Evolutionary conservation across 1,140 invertebrate species (phyloP), one percentile per base, ranked within the genome.

Genomic region (Drosophila eugracilis): DNA sequence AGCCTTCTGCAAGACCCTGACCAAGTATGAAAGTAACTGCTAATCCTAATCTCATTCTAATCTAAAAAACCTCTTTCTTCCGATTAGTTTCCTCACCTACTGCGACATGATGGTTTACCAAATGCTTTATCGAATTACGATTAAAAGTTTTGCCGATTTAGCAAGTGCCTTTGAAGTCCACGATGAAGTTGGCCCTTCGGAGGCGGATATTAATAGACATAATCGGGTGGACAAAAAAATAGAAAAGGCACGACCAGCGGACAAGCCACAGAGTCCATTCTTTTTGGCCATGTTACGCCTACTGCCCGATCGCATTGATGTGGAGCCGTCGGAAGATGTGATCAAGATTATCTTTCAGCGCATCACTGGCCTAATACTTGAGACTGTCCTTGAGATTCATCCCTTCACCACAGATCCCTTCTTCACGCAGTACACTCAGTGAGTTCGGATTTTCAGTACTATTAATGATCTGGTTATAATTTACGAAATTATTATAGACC

Each of bases 1-100:
- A 60, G 93, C 94, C 50, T 95, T 95, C 76, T 97, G 96, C 89
- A 93, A 94, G 75, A 92, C 94, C 21, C 92, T 96, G 0, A 93
- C 94, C 14, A 93, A 95, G 95, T 96, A 92, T 77, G 86, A 7
- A 12, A 9, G 9, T 5, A 22, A 14, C 6, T 10, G 4, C 6
- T 10, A 3, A 6, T 6, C 0, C 30, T 24, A 6, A 5, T 28
- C 19, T 7, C 4, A n/a, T 45, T 22, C n/a, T n/a, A n/a, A n/a
- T n/a, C n/a, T n/a, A n/a, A n/a, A n/a, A n/a, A n/a, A n/a, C n/a
- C n/a, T n/a, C 37, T 6, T 1, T 0, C 19, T 9, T 28, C 15
- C 36, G 4, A 10, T 21, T 19, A 91, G 85, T 49, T 89, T 81
- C 54, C 50, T 90, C 26, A 83, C 62, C 22, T 80, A 76, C 22